Evolutionary conservation across 2,113 vertebrate genomes (phyloP), one percentile per base, ranked within the genome.

Genomic region (Okapia johnstoni): DNA sequence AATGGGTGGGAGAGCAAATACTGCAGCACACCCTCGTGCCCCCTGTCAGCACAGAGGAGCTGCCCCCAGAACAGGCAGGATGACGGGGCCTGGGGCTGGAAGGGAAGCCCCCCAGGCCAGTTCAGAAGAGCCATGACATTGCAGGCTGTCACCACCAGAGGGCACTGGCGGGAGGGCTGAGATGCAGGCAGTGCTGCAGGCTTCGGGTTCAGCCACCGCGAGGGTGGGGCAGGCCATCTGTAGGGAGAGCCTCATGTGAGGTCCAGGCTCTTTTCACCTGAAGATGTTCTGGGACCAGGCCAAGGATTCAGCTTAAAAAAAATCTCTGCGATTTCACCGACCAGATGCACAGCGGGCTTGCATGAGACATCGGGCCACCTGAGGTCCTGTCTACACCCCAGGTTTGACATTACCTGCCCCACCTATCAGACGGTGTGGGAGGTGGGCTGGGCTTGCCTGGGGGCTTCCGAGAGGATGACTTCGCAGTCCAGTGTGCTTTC

Each of bases 1-100:
- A 48, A 43, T 28, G 58, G 16, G 2, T 1, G 54, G 55, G 61
- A 50, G 33, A 40, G n/a, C 52, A 50, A 23, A 21, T 7, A n/a
- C 10, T 2, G 0, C 23, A 46, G 2, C 0, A 2, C 2, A 3
- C 3, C 9, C 1, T 52, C 2, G 16, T 80, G 76, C 6, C 30
- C 21, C 28, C 40, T 40, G 7, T 81, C 13, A 2, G 40, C 10
- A 0, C 66, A 54, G 10, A 57, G 13, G 33, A 46, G 28, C 4
- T 5, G 58, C 26, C 33, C 23, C 10, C 17, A 4, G 16, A 25
- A 43, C 13, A 6, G 11, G 13, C 16, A 3, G 40, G 15, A 1
- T 1, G 33, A 21, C 12, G 0, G 8, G 12, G 13, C 36, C 11
- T 77, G 66, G 58, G 30, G n/a, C 16, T 15, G 13, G 7, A 21